Evolutionary conservation across 2,113 vertebrate genomes (phyloP).

Genomic region (Lamprotornis superbus): DNA sequence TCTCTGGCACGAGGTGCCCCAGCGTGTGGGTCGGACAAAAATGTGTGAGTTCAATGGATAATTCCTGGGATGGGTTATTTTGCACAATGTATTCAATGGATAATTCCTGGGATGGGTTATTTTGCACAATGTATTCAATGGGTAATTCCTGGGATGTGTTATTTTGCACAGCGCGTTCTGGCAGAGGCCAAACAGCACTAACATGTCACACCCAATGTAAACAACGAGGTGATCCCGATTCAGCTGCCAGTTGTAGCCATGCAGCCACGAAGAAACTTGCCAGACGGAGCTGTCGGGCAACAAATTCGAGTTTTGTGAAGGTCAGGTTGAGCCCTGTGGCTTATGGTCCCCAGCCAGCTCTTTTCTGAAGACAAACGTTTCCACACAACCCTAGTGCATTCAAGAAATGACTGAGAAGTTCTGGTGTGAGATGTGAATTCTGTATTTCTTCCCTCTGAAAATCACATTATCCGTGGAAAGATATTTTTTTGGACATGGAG

Average conservation of each 20-base stretch:
- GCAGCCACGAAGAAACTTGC: neutral
- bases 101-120: neutral
- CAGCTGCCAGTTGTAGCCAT: neutral
- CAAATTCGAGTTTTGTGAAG: neutral
- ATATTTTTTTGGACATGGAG: slow-evolving; percentile 31
- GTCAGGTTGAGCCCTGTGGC: neutral
- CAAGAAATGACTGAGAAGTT: neutral
- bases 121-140: neutral
- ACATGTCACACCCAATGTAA: neutral
- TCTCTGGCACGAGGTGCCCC: neutral
- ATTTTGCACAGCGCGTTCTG: neutral
- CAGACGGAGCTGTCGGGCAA: rapidly evolving
- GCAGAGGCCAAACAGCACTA: neutral
- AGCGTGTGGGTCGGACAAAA: neutral
- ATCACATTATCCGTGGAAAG: slow-evolving; percentile 26
- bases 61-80: neutral
- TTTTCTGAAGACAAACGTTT: neutral
- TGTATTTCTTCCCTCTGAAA: slow-evolving; percentile 43
- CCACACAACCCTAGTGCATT: neutral
- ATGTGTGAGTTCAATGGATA: rapidly evolving
- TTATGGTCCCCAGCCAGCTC: neutral
- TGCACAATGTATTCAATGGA: neutral
- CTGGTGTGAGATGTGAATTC: neutral
- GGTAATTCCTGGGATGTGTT: neutral
- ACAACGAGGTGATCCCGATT: neutral